Evolutionary conservation across 2,113 vertebrate species (phyloP).

Genomic region (Coturnix japonica): DNA sequence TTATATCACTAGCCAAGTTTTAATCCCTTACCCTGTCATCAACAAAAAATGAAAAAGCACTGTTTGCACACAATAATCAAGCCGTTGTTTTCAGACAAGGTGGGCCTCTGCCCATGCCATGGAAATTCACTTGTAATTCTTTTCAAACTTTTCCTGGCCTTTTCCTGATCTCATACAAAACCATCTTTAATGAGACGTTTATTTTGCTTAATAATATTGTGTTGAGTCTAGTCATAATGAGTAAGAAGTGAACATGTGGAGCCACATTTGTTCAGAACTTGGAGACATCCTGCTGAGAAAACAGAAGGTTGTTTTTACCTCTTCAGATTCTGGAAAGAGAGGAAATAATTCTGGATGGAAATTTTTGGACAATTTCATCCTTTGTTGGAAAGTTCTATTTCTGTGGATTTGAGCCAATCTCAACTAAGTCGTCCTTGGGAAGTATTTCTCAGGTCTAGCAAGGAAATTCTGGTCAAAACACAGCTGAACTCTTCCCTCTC

Average conservation of each 20-base stretch:
- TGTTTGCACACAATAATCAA: not conserved
- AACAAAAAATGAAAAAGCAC: not conserved
- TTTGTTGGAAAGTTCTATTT: not conserved
- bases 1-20: not conserved
- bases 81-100: rapidly evolving
- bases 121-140: not conserved
- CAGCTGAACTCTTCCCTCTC: not conserved
- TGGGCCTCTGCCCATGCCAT: rapidly evolving
- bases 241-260: not conserved
- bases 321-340: not conserved
- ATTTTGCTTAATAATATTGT: not conserved
- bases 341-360: not conserved
- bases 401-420: constrained; percentile 7
- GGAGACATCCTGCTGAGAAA: not conserved
- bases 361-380: not conserved
- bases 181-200: not conserved
- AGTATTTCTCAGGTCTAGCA: constrained; percentile 22
- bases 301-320: not conserved
- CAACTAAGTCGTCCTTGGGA: not conserved
- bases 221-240: not conserved
- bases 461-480: not conserved
- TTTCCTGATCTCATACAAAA: not conserved
- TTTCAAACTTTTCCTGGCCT: not conserved
- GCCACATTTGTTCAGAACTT: not conserved
- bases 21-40: not conserved